Percentiles rank a stretch among this genome's conserved stretches.
Conservation (phyloP, 2,888 invertebrate species). For the Napeogenes inachia region DNA sequence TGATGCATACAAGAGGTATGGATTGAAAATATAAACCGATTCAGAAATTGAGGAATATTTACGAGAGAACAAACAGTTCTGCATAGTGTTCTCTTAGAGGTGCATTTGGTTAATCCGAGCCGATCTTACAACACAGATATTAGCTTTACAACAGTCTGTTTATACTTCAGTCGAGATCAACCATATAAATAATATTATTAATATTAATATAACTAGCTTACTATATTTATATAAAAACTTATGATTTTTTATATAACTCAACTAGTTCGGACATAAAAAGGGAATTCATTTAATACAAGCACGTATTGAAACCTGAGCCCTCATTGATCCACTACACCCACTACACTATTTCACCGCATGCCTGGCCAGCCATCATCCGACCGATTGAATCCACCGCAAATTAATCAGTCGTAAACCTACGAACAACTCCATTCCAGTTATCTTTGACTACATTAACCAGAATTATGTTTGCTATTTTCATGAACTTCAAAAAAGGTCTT, state of each 20-base stretch:
- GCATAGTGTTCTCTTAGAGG: slow-evolving; percentile 16
- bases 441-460: slow-evolving; percentile 20
- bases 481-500: background rate
- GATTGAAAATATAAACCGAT: background rate
- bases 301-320: slow-evolving; percentile 16
- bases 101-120: slow-evolving; percentile 3
- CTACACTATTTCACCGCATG: slow-evolving; percentile 22
- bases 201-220: background rate
- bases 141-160: background rate
- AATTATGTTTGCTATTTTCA: slow-evolving; percentile 6
- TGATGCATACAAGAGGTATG: background rate
- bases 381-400: slow-evolving; percentile 28
- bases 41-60: slow-evolving; percentile 14
- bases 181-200: background rate
- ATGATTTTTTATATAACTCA: slow-evolving; percentile 2
- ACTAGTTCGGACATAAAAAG: slow-evolving; percentile 2
- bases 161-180: background rate
- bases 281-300: background rate
- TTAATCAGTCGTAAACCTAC: slow-evolving; percentile 23
- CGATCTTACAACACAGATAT: slow-evolving; percentile 1
- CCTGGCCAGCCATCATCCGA: slow-evolving; percentile 26
- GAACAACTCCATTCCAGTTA: slow-evolving; percentile 16
- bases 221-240: background rate
- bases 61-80: slow-evolving; percentile 19
- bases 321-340: slow-evolving; percentile 1